Evolutionary conservation across 1,140 invertebrate species (phyloP), one percentile per base, ranked within the genome.

Genomic region (Thereuonema tuberculata): DNA sequence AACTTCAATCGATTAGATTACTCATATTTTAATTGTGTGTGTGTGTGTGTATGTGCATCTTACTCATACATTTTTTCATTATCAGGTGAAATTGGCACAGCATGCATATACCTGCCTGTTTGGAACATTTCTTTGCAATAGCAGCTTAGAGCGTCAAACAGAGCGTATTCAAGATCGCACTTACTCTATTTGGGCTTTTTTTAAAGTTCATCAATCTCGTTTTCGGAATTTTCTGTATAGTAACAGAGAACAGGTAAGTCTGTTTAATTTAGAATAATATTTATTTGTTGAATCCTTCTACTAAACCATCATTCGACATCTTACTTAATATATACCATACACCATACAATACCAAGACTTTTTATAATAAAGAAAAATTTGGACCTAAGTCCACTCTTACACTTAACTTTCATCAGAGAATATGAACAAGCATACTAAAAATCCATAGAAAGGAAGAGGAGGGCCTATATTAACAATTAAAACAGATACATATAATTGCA

Each of bases 71-170:
- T 58, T 65, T 56, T 57, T 63, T 61, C 52, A 65, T 68, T 76
- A 77, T 59, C 70, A 96, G 92, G 85, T 95, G 52, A 97, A 97
- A 78, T 75, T 98, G 65, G 90, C 85, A 2, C 89, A 94, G 66
- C 95, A 98, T 74, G 86, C 86, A 1, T 93, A 96, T 72, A 96
- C 94, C 37, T 91, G 91, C 73, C 79, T 98, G 65, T 98, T 95
- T 77, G 94, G 94, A 58, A 96, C 92, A 65, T 98, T 98, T 78
- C 79, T 98, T 55, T 96, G 90, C 74, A 98, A 98, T 74, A 88
- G 82, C 29, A 76, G 80, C 43, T 81, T 82, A 67, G 89, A 95
- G 72, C 79, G 92, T 50, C 71, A 78, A 24, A 77, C 80, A 24
- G 76, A 81, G 57, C 78, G 82, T 55, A 79, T 90, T 55, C 72